phyloP scores from a whole-genome alignment of 2,797 vertebrate genomes.

The Garrulus glandarius region DNA sequence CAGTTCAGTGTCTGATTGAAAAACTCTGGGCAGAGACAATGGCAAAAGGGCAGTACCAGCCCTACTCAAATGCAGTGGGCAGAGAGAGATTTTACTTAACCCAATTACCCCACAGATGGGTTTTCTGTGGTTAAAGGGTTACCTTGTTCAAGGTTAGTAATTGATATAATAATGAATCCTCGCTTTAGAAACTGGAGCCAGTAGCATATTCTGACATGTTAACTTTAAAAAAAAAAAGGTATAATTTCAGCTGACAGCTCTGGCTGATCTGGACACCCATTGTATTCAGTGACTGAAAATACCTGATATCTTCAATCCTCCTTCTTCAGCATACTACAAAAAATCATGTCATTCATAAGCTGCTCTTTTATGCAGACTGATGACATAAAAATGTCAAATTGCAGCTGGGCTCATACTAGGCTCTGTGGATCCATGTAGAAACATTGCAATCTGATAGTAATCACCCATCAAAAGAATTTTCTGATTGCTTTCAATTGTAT shows the following conservation, averaged over 20 bases:
- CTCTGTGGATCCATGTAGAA: background rate
- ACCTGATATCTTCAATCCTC: background rate
- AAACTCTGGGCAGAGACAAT: background rate
- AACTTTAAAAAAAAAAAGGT: background rate
- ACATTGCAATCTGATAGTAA: conserved; percentile 10
- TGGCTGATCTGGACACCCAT: background rate
- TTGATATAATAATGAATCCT: background rate
- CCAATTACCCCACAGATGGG: background rate
- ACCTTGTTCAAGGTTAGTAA: background rate
- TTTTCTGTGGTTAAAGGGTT: background rate
- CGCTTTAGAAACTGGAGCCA: background rate
- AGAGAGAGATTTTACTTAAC: background rate
- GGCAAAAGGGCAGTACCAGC: background rate
- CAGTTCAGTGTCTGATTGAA: background rate
- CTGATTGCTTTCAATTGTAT: background rate
- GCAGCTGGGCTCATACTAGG: background rate
- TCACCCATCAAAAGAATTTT: conserved; percentile 13
- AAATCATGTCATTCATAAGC: background rate
- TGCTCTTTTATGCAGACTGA: background rate
- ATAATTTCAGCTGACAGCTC: background rate
- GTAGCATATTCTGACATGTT: background rate
- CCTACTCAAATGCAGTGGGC: rapidly evolving
- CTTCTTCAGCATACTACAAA: background rate
- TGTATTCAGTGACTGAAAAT: background rate
- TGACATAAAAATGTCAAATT: conserved; percentile 9